Conservation (phyloP, 2,113 vertebrate genomes). For the Naja naja region DNA sequence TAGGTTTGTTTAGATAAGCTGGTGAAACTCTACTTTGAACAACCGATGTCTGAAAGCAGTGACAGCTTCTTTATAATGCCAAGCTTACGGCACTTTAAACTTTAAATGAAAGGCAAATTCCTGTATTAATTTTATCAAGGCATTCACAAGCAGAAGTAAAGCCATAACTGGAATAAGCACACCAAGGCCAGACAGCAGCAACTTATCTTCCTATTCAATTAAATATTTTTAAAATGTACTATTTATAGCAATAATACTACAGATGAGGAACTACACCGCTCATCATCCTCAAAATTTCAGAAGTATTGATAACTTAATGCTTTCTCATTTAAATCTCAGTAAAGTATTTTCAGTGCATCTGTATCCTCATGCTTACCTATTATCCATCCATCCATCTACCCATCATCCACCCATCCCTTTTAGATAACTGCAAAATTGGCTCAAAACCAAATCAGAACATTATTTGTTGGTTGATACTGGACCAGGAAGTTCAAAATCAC, state of each 20-base stretch:
- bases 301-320: conserved; percentile 43
- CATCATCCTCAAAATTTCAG: conserved; percentile 38
- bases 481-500: not conserved
- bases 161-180: conserved; percentile 52
- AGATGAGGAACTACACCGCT: conserved; percentile 29
- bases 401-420: not conserved
- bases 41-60: conserved; percentile 57
- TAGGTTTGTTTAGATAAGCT: conserved; percentile 64
- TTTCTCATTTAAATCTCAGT: conserved; percentile 11
- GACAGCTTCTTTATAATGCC: conserved; percentile 64
- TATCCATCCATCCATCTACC: not conserved
- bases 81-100: conserved; percentile 68
- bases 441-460: not conserved
- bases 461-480: not conserved
- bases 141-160: conserved; percentile 59
- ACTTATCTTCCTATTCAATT: conserved; percentile 39
- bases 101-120: conserved; percentile 61
- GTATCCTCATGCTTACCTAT: conserved; percentile 33
- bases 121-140: conserved; percentile 62
- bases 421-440: not conserved
- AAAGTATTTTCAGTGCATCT: conserved; percentile 27
- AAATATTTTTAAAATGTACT: conserved; percentile 44
- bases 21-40: conserved; percentile 62
- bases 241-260: conserved; percentile 29
- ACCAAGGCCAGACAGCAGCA: conserved; percentile 44